These are phyloP conservation scores for Slavum lentiscoides DNA, from an alignment of 2,888 invertebrate species.

Conservation along the genomic window DNA sequence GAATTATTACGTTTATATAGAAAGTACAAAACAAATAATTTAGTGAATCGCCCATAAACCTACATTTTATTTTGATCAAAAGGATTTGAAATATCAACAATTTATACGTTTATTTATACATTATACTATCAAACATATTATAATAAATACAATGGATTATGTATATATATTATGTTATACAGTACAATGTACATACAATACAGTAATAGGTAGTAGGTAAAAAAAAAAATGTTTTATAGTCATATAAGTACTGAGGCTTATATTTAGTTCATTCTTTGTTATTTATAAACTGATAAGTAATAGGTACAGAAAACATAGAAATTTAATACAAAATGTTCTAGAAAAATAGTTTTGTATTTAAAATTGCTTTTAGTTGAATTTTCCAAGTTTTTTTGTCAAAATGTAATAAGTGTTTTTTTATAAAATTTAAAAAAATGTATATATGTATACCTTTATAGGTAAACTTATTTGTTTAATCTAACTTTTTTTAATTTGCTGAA, in stretches of 20 bases:
- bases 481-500: neutral
- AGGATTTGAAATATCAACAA: neutral
- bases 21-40: constrained; percentile 19
- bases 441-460: too few relatives aligned
- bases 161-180: too few relatives aligned
- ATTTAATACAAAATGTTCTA: neutral
- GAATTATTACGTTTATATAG: neutral
- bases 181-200: neutral
- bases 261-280: neutral
- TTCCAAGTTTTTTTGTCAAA: neutral
- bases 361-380: neutral
- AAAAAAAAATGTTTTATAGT: neutral
- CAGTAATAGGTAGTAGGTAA: neutral
- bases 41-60: constrained; percentile 15
- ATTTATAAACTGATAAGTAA: neutral
- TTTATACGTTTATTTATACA: neutral
- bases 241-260: neutral
- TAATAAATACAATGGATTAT: too few relatives aligned
- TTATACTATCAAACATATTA: too few relatives aligned
- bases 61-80: constrained; percentile 16
- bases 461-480: too few relatives aligned
- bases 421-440: too few relatives aligned
- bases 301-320: neutral
- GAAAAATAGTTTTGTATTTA: neutral
- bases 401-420: too few relatives aligned